phyloP scores from a whole-genome alignment of 2,888 invertebrate genomes.

The Yponomeuta evonymella region DNA sequence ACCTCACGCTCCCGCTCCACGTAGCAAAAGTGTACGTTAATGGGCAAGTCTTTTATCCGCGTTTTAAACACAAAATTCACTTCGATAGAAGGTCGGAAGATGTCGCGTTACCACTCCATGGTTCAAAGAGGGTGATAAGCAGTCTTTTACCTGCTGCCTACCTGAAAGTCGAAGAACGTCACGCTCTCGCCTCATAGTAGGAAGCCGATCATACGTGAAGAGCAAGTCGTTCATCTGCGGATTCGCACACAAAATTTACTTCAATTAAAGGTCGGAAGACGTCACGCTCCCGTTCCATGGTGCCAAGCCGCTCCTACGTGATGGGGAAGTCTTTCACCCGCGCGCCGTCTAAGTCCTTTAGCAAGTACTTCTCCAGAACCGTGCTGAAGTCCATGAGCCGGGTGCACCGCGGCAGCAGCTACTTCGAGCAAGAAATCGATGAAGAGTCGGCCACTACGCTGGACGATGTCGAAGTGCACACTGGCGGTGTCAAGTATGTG shows the following conservation, averaged over 20 bases:
- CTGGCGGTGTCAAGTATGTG: slow-evolving; percentile 24
- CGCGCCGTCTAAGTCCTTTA: not conserved
- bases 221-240: not conserved
- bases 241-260: not conserved
- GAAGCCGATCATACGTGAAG: not conserved
- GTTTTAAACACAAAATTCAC: too few species aligned
- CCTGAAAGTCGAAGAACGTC: not conserved
- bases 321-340: not conserved
- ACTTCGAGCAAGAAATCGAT: not conserved
- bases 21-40: not conserved
- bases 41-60: too few species aligned
- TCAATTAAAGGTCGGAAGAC: not conserved
- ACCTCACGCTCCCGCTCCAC: not conserved
- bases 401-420: not conserved
- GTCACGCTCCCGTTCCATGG: not conserved
- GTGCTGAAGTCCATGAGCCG: not conserved
- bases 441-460: slow-evolving; percentile 16
- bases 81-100: too few species aligned
- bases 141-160: too few species aligned
- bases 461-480: slow-evolving; percentile 51
- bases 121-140: too few species aligned
- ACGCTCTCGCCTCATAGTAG: not conserved
- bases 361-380: not conserved
- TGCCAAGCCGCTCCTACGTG: not conserved
- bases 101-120: too few species aligned